Percentiles rank a stretch among this genome's conserved stretches.
Conservation (phyloP, 2,797 vertebrate genomes). For the Aplochiton taeniatus region DNA sequence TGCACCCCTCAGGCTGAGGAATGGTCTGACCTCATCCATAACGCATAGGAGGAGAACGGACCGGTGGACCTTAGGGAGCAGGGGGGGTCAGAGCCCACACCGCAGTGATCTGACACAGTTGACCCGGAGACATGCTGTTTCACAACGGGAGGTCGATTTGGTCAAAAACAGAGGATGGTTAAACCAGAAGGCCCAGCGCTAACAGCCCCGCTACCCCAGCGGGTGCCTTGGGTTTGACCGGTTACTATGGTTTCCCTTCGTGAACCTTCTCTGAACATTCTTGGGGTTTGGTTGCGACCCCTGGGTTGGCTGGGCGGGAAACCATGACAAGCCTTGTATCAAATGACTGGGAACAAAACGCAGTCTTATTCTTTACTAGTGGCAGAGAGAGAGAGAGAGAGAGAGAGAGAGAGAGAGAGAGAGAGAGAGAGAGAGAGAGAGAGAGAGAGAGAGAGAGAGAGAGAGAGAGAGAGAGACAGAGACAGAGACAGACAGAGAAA, state of each 20-base stretch:
- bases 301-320: background rate
- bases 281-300: background rate
- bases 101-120: background rate
- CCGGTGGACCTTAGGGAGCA: conserved; percentile 13
- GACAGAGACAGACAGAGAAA: conserved; percentile 32
- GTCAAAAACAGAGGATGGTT: background rate
- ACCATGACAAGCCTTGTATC: conserved; percentile 15
- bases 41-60: conserved; percentile 34
- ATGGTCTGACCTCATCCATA: conserved; percentile 35
- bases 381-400: conserved; percentile 15
- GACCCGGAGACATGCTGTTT: conserved; percentile 1
- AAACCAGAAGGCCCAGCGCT: no score
- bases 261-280: background rate
- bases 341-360: conserved; percentile 53
- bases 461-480: conserved; percentile 13
- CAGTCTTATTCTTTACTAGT: conserved; percentile 42
- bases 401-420: no score
- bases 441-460: no score
- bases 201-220: no score
- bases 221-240: background rate
- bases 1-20: conserved; percentile 9
- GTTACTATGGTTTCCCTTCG: background rate
- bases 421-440: no score
- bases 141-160: conserved; percentile 5
- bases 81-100: conserved; percentile 8